Percentiles rank a stretch among this genome's conserved stretches.
These are phyloP conservation scores for Ligdia adustata DNA, from an alignment of 2,888 invertebrate species.

Conservation along the genomic window DNA sequence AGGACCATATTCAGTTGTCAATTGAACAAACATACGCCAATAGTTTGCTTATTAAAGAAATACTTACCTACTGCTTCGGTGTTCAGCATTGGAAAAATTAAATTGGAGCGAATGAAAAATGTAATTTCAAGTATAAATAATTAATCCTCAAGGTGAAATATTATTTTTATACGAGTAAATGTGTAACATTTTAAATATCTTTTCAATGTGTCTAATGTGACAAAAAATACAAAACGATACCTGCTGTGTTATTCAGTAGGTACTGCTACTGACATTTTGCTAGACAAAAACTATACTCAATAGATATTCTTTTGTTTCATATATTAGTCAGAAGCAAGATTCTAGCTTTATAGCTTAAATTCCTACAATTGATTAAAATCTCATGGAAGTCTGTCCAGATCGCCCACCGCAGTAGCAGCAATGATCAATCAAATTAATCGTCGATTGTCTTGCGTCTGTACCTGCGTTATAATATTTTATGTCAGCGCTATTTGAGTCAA, in stretches of 20 bases:
- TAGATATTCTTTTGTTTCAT: too few species aligned
- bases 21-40: slow-evolving; percentile 56
- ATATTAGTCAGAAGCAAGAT: too few species aligned
- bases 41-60: slow-evolving; percentile 43
- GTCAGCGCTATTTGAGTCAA: slow-evolving; percentile 14
- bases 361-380: too few species aligned
- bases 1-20: slow-evolving; percentile 51
- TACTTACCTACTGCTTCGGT: too few species aligned
- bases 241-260: too few species aligned
- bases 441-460: slow-evolving; percentile 61
- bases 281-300: too few species aligned
- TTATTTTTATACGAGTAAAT: slow-evolving; percentile 12
- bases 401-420: slow-evolving; percentile 48
- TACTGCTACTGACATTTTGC: too few species aligned
- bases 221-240: too few species aligned
- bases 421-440: slow-evolving; percentile 71
- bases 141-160: slow-evolving; percentile 14
- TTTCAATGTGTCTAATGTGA: too few species aligned
- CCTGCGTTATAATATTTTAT: slow-evolving; percentile 30
- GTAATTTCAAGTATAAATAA: slow-evolving; percentile 11
- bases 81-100: slow-evolving; percentile 38
- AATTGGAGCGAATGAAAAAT: slow-evolving; percentile 31
- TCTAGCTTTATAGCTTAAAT: too few species aligned
- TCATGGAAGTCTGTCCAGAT: too few species aligned
- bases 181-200: not conserved